phyloP scores from a whole-genome alignment of 2,113 vertebrate species.

The Elaphurus davidianus region DNA sequence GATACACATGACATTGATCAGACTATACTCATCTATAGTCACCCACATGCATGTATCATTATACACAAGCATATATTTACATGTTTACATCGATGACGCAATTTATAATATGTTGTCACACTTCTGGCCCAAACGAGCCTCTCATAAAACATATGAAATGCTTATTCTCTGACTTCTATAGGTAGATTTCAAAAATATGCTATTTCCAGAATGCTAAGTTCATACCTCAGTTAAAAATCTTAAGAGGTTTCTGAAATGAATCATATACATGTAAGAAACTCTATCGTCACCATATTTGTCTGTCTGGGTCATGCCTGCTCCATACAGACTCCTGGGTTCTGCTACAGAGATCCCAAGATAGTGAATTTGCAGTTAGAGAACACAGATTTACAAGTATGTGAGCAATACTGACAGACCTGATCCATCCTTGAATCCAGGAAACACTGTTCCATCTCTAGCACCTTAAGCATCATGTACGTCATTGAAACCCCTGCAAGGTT shows the following conservation, averaged over 20 bases:
- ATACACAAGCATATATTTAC: not conserved
- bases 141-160: not conserved
- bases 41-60: not conserved
- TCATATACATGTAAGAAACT: not conserved
- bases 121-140: not conserved
- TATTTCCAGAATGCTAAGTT: not conserved
- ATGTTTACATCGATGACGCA: not conserved
- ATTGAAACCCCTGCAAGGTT: not conserved
- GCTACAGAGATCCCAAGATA: not conserved
- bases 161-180: not conserved
- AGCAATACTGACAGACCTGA: not conserved
- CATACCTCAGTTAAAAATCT: slow-evolving; percentile 1
- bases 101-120: not conserved
- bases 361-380: not conserved
- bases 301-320: not conserved
- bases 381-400: not conserved
- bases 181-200: slow-evolving; percentile 13
- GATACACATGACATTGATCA: not conserved
- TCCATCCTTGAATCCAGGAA: not conserved
- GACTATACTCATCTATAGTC: not conserved
- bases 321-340: not conserved
- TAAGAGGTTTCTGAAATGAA: not conserved
- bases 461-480: not conserved
- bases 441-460: rapidly evolving
- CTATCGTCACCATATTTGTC: not conserved